Percentiles rank a stretch among this genome's conserved stretches.
phyloP scores from a whole-genome alignment of 2,113 vertebrate genomes.

The Alouatta palliata region DNA sequence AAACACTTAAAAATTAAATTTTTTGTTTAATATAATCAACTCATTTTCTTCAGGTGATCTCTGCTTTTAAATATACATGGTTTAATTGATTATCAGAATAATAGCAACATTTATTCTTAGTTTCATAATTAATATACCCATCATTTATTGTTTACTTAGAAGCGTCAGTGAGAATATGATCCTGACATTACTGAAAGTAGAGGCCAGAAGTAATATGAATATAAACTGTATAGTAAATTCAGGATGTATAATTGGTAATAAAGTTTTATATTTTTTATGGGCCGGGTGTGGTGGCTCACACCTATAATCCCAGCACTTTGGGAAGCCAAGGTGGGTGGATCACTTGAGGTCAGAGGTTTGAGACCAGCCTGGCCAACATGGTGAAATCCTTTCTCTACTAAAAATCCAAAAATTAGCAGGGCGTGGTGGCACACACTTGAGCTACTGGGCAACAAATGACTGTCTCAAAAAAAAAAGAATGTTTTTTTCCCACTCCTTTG shows the following conservation, averaged over 20 bases:
- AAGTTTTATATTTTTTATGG: neutral
- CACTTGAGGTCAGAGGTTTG: too few species aligned
- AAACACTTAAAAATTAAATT: constrained; percentile 58
- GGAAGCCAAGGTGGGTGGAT: too few species aligned
- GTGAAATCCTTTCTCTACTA: too few species aligned
- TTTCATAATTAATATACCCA: constrained; percentile 48
- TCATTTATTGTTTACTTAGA: constrained; percentile 3
- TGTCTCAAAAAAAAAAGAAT: too few species aligned
- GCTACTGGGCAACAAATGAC: too few species aligned
- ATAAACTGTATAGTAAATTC: neutral
- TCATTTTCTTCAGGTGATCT: neutral
- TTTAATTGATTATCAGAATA: constrained; percentile 56
- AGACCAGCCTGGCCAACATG: too few species aligned
- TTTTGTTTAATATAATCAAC: neutral
- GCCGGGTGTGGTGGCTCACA: too few species aligned
- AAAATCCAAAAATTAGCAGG: too few species aligned
- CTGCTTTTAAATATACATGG: constrained; percentile 27
- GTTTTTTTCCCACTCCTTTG: neutral
- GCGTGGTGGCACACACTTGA: too few species aligned
- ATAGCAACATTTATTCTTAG: neutral
- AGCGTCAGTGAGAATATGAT: neutral
- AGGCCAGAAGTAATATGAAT: neutral
- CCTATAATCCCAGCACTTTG: too few species aligned
- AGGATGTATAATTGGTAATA: neutral
- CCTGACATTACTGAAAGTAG: constrained; percentile 16